Base-by-base conservation (phyloP, 2,888 invertebrate genomes). In the Acanthosepion lycidas region DNA sequence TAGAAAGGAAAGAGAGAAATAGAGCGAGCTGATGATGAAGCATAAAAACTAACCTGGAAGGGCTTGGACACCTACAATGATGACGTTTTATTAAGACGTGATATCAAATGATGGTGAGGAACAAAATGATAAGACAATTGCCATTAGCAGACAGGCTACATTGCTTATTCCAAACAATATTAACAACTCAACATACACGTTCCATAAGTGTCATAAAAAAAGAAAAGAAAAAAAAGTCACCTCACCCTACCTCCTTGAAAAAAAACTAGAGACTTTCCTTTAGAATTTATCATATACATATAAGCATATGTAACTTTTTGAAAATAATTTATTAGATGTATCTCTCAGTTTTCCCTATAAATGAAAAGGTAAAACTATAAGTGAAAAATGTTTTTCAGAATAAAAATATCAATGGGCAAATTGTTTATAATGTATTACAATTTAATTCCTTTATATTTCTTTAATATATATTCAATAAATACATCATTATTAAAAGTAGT, bases 41-140 rank as follows among this genome's bases (percentile, higher is more conserved):
- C 28, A 53, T 53, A 93, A 49, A 48, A 93, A 94, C 94, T 94
- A 64, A 94, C 94, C 94, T 94, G 94, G 94, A 42, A 94, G 94
- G 2, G 94, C 64, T 20, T 94, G 94, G 94, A 55, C 94, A 94
- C 94, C 94, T 94, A 94, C 42, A 94, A 94, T 93, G 92, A 92
- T 92, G 92, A 92, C 51, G 93, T 8, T 51, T 23, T 48, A 28
- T 92, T 12, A 20, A 78, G 78, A 78, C 33, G 78, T n/a, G 78
- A 78, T 78, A 33, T 78, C 78, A 78, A 78, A 78, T n/a, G 78
- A 59, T 20, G 23, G 59, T 59, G 59, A 59, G 20, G 59, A 59
- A 78, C n/a, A 78, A 78, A 78, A 78, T 78, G 78, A 12, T 78
- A 78, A 78, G 6, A 78, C 78, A 78, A 28, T 26, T 78, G n/a